These are phyloP conservation scores for Agrochola lychnidis DNA, from an alignment of 2,888 invertebrate genomes.

Conservation along the genomic window DNA sequence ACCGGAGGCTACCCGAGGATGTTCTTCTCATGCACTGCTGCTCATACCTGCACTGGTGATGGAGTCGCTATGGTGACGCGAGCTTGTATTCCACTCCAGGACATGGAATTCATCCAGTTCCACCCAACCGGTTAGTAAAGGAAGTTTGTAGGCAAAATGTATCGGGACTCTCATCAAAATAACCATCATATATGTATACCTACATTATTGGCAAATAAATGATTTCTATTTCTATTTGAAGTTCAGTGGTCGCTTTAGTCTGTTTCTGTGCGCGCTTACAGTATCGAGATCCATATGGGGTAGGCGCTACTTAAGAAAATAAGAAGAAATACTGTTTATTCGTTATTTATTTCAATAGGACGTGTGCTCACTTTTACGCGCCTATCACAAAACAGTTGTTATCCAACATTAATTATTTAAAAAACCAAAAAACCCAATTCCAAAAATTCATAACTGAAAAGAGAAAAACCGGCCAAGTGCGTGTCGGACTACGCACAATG, in stretches of 20 bases:
- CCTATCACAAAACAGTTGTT: not conserved
- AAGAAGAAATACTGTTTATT: not conserved
- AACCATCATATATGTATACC: no score
- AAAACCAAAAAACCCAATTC: no score
- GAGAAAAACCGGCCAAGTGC: no score
- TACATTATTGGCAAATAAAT: no score
- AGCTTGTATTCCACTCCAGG: conserved; percentile 97
- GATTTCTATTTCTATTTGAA: no score
- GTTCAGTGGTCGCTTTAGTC: not conserved
- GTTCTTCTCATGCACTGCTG: conserved; percentile 99
- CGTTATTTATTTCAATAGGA: not conserved
- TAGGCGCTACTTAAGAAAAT: not conserved
- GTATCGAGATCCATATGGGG: not conserved
- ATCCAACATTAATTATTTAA: not conserved
- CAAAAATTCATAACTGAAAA: no score
- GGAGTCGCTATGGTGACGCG: conserved; percentile 97
- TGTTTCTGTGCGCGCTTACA: not conserved
- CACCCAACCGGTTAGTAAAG: conserved; percentile 96
- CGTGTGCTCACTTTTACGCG: not conserved
- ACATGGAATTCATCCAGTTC: conserved; percentile 99
- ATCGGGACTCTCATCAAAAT: no score
- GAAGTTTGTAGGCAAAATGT: no score
- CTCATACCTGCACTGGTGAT: conserved; percentile 99
- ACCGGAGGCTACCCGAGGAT: conserved; percentile 97
- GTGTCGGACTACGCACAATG: no score